A percentile compares a stretch with the other conserved stretches of the same genome.
Conservation (phyloP, 92 coral and sea anemone genomes). For the Anthopleura xanthogrammica region DNA sequence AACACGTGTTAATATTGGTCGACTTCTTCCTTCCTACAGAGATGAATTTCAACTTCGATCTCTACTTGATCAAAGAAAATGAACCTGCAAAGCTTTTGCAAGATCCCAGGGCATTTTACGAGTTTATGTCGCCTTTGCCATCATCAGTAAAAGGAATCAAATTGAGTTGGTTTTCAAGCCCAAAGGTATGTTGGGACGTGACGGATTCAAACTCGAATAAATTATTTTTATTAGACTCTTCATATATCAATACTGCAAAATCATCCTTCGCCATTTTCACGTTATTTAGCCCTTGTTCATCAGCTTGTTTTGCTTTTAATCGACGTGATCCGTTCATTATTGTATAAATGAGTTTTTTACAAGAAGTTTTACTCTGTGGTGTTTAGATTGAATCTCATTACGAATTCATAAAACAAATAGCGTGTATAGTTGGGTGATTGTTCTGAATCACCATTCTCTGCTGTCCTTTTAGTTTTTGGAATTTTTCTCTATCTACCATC, state of each 20-base stretch:
- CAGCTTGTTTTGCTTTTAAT: not conserved
- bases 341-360: not conserved
- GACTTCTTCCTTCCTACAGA: slow-evolving; percentile 57
- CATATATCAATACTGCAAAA: not conserved
- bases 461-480: not conserved
- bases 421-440: not conserved
- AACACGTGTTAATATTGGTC: slow-evolving; percentile 17
- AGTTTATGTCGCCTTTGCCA: slow-evolving; percentile 68
- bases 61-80: slow-evolving; percentile 58
- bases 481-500: not conserved
- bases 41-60: slow-evolving; percentile 58
- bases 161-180: slow-evolving; percentile 73
- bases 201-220: slow-evolving; percentile 8
- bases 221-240: not conserved
- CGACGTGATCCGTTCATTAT: not conserved
- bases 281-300: not conserved
- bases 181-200: slow-evolving; percentile 78
- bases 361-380: not conserved
- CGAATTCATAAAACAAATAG: slow-evolving; percentile 18
- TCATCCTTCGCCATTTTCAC: not conserved
- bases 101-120: slow-evolving; percentile 65
- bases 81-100: slow-evolving; percentile 53
- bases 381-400: slow-evolving; percentile 30
- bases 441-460: slow-evolving; percentile 17
- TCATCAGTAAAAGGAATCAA: slow-evolving; percentile 48